Percentiles rank a stretch among this genome's conserved stretches.
Conservation (phyloP, 2,113 vertebrate genomes). For the Heterotilapia buettikoferi region DNA sequence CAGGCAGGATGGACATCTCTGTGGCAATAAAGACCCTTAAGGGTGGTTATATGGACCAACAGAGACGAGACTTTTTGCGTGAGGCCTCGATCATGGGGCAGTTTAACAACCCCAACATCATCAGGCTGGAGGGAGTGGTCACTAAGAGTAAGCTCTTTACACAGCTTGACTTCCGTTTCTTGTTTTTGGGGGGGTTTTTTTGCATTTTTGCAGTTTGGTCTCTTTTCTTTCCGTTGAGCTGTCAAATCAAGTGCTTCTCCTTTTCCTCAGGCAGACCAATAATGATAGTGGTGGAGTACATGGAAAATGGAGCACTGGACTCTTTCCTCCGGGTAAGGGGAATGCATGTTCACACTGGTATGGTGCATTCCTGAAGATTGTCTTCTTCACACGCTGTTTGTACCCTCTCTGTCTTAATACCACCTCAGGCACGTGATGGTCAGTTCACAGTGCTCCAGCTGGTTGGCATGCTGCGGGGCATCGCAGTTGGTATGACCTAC, state of each 20-base stretch:
- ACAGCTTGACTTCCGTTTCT: neutral
- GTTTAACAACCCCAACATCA: conserved; percentile 94
- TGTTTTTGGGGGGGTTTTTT: neutral
- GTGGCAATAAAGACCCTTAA: conserved; percentile 97
- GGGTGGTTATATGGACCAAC: conserved; percentile 88
- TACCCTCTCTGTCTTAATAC: neutral
- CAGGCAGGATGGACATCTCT: conserved; percentile 87
- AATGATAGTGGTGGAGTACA: conserved; percentile 96
- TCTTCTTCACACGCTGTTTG: neutral
- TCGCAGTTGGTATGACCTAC: conserved; percentile 80
- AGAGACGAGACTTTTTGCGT: conserved; percentile 89
- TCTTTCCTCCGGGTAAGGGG: conserved; percentile 87
- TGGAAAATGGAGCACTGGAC: conserved; percentile 94
- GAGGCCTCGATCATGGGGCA: conserved; percentile 98
- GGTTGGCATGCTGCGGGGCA: conserved; percentile 91
- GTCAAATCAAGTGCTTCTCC: neutral
- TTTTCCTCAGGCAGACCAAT: conserved; percentile 83
- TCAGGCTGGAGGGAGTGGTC: conserved; percentile 93
- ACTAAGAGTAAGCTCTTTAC: conserved; percentile 83
- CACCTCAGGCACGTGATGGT: conserved; percentile 85
- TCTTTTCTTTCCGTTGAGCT: neutral
- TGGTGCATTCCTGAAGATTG: neutral
- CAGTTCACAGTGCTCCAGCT: conserved; percentile 96
- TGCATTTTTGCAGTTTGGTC: neutral
- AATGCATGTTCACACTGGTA: neutral